Evolutionary conservation across 2,113 vertebrate species (phyloP).

Genomic region (Zingel zingel): DNA sequence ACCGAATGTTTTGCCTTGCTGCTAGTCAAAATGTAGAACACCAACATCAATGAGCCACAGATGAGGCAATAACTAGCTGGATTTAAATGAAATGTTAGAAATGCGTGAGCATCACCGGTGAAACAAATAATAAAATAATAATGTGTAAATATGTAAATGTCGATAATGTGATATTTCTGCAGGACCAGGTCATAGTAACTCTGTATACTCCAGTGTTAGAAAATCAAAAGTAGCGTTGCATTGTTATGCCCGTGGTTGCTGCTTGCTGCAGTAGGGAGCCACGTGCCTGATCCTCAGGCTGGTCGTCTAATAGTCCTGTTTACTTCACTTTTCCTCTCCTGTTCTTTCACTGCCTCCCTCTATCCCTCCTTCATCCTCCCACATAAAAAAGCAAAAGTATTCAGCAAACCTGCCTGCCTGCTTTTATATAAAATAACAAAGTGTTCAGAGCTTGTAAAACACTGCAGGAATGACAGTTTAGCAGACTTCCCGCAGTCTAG

Average conservation of each 20-base stretch:
- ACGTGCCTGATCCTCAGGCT: constrained; percentile 74
- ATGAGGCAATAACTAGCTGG: not conserved
- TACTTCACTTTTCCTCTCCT: constrained; percentile 66
- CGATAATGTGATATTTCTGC: constrained; percentile 20
- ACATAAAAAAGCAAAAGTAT: constrained; percentile 79
- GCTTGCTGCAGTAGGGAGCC: constrained; percentile 68
- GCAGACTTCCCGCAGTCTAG: constrained; percentile 74
- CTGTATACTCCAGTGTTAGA: constrained; percentile 28
- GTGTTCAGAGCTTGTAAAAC: constrained; percentile 79
- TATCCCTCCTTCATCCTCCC: constrained; percentile 64
- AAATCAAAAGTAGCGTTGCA: constrained; percentile 51
- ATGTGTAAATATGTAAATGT: not conserved
- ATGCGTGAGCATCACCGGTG: not conserved
- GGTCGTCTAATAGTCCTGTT: constrained; percentile 73
- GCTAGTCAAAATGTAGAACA: not conserved
- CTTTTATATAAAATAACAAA: constrained; percentile 82
- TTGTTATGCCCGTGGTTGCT: constrained; percentile 47
- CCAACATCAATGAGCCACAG: not conserved
- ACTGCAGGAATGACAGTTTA: constrained; percentile 79
- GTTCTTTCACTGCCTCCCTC: constrained; percentile 39
- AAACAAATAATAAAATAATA: not conserved
- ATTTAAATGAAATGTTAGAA: not conserved
- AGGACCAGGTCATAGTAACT: not conserved
- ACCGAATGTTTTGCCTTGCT: not conserved
- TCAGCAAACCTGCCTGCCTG: constrained; percentile 66